phyloP scores from a whole-genome alignment of 2,888 invertebrate species.

The Apomyelois bistriatella region DNA sequence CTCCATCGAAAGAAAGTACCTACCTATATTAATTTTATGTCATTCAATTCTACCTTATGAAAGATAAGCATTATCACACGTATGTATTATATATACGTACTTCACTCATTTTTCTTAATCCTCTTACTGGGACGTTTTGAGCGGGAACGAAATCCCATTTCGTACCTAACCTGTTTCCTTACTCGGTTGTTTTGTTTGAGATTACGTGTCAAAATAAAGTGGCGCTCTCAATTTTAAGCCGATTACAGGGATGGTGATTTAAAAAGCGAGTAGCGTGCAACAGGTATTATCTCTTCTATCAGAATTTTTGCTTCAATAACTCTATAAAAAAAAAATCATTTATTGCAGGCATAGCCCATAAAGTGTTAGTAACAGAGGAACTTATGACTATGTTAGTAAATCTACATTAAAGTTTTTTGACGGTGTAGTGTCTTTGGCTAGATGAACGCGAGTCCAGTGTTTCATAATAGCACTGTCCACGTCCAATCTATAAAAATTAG shows the following conservation, averaged over 20 bases:
- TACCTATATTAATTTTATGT: no score
- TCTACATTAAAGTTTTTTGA: no score
- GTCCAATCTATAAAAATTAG: no score
- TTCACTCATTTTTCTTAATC: conserved; percentile 12
- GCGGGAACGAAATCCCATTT: conserved; percentile 47
- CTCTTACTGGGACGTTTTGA: conserved; percentile 39
- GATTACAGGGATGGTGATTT: conserved; percentile 1
- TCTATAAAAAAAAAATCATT: no score
- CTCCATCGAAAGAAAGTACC: no score
- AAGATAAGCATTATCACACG: background rate
- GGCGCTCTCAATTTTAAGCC: conserved; percentile 7
- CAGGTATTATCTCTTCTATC: background rate
- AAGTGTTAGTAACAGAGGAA: no score
- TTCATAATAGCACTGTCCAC: no score
- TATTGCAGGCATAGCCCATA: no score
- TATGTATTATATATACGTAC: background rate
- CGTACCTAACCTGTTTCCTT: conserved; percentile 7
- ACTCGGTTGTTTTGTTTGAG: background rate
- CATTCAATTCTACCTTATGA: no score
- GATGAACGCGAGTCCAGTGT: no score
- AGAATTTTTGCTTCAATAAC: background rate
- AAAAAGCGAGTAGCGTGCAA: conserved; percentile 1
- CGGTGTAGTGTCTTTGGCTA: no score
- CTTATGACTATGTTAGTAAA: no score
- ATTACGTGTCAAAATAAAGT: conserved; percentile 14